A percentile compares a stretch with the other conserved stretches of the same genome.
These are phyloP conservation scores for Oryctolagus cuniculus DNA, from an alignment of 2,113 vertebrate species.

Conservation along the genomic window mOryCun1.1 NC_091445.1:33590001-33590500, in stretches of 20 bases:
- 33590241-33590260: neutral
- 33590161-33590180: neutral
- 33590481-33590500: neutral
- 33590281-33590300: neutral
- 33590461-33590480: neutral
- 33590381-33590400: neutral
- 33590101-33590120: neutral
- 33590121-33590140: neutral
- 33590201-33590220: neutral
- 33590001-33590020: neutral
- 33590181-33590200: conserved; percentile 3
- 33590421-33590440: neutral
- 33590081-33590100: neutral
- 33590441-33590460: neutral
- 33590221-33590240: neutral
- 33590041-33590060: neutral
- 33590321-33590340: neutral
- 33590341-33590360: neutral
- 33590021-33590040: neutral
- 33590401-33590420: neutral
- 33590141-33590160: neutral
- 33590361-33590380: accelerated
- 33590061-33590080: neutral
- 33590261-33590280: neutral
- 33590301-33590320: neutral